A percentile compares a stretch with the other conserved stretches of the same genome.
These are phyloP conservation scores for Drosophila suzukii DNA, from an alignment of 1,140 invertebrate species.

Conservation along the genomic window DNA sequence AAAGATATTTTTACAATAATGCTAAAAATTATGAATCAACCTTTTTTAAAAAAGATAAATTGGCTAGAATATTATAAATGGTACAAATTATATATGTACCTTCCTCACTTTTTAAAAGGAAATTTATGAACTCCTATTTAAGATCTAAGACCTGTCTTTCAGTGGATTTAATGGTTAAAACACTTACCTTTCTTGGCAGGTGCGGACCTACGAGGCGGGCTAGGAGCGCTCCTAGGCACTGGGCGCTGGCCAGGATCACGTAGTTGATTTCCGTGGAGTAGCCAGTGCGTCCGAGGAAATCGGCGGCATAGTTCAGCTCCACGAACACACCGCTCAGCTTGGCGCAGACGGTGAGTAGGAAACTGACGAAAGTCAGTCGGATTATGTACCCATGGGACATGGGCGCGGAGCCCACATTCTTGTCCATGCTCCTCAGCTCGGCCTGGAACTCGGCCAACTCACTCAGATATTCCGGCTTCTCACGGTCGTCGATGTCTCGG, in stretches of 20 bases:
- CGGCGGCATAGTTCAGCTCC: constrained; percentile 62
- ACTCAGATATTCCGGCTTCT: constrained; percentile 61
- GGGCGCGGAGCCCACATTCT: constrained; percentile 35
- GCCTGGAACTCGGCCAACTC: constrained; percentile 67
- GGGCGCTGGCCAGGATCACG: constrained; percentile 47
- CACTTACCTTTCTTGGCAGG: constrained; percentile 55
- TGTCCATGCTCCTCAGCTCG: constrained; percentile 26
- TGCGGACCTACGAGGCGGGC: constrained; percentile 54
- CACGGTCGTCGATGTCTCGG: constrained; percentile 66
- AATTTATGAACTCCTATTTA: no score
- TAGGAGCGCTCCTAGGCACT: constrained; percentile 52
- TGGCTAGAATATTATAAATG: no score
- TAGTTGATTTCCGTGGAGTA: constrained; percentile 56
- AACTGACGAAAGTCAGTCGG: constrained; percentile 52
- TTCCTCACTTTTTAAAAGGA: no score
- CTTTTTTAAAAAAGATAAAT: no score
- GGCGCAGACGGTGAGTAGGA: constrained; percentile 65
- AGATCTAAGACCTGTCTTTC: no score
- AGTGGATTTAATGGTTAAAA: no score
- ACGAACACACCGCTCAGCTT: constrained; percentile 71
- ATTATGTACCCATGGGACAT: constrained; percentile 53
- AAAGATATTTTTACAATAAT: no score
- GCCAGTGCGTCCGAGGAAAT: constrained; percentile 63
- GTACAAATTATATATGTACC: no score
- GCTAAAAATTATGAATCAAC: no score